Conservation (phyloP, 2,113 vertebrate species). For the Ophiodon elongatus region DNA sequence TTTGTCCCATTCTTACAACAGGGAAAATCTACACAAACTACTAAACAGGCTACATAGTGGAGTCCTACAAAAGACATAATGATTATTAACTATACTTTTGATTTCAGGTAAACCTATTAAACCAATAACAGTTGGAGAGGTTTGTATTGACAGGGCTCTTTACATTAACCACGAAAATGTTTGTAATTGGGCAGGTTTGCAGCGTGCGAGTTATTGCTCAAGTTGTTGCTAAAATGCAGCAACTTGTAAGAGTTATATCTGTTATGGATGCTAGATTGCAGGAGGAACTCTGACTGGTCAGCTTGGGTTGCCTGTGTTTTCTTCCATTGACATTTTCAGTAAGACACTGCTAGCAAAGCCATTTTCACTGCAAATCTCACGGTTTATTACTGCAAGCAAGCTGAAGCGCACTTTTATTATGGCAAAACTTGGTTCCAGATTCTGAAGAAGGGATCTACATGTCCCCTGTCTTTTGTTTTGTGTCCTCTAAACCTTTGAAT, state of each 20-base stretch:
- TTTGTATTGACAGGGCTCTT: neutral
- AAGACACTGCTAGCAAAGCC: neutral
- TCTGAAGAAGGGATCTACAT: neutral
- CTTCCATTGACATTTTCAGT: neutral
- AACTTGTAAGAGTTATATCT: neutral
- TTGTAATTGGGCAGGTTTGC: neutral
- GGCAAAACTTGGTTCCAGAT: neutral
- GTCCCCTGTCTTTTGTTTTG: neutral
- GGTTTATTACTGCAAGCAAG: neutral
- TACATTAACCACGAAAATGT: neutral
- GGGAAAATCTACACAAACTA: too few relatives aligned
- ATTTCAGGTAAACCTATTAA: neutral
- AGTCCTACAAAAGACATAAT: too few relatives aligned
- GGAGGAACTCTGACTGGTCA: neutral
- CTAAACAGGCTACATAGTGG: too few relatives aligned
- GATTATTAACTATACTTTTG: too few relatives aligned
- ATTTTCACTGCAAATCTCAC: neutral
- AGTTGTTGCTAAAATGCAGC: neutral
- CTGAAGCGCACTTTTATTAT: neutral
- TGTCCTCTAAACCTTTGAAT: conserved; percentile 15
- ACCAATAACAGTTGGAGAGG: neutral
- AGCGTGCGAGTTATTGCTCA: neutral
- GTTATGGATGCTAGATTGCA: neutral
- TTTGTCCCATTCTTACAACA: too few relatives aligned
- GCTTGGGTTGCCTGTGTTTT: neutral